Percentiles rank a stretch among this genome's conserved stretches.
Evolutionary conservation across 2,113 vertebrate species (phyloP).

Genomic region (Peromyscus maniculatus): DNA sequence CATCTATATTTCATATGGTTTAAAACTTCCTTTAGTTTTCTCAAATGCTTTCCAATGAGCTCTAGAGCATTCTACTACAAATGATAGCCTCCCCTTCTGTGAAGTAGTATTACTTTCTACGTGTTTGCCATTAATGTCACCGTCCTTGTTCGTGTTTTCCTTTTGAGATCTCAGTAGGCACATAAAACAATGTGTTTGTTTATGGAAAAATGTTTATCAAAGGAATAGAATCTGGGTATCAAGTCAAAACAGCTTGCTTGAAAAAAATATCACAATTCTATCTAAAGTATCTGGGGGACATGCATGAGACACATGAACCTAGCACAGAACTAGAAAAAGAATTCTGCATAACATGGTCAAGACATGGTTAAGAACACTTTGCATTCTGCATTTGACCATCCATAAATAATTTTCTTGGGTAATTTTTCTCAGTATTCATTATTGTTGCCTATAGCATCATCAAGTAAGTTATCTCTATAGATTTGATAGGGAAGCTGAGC

Average conservation of each 20-base stretch:
- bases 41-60: conserved; percentile 20
- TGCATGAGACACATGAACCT: not conserved
- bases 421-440: not conserved
- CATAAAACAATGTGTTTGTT: conserved; percentile 44
- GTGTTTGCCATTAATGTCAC: not conserved
- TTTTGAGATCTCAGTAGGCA: not conserved
- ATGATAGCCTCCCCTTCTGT: not conserved
- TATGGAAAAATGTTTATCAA: not conserved
- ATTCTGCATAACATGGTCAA: not conserved
- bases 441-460: not conserved
- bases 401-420: not conserved
- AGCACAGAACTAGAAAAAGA: not conserved
- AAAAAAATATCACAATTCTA: conserved; percentile 17
- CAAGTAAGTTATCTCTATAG: not conserved
- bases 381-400: not conserved
- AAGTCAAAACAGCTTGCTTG: not conserved
- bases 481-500: not conserved
- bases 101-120: not conserved
- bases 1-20: conserved; percentile 69
- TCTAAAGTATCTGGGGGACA: not conserved
- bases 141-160: not conserved
- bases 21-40: conserved; percentile 53
- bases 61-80: conserved; percentile 22
- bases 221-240: not conserved
- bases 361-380: not conserved